Percentiles rank a stretch among this genome's conserved stretches.
These are phyloP conservation scores for Paracentrotus lividus DNA, from an alignment of 53 echinoderm and acorn worm species.

Conservation along the genomic window DNA sequence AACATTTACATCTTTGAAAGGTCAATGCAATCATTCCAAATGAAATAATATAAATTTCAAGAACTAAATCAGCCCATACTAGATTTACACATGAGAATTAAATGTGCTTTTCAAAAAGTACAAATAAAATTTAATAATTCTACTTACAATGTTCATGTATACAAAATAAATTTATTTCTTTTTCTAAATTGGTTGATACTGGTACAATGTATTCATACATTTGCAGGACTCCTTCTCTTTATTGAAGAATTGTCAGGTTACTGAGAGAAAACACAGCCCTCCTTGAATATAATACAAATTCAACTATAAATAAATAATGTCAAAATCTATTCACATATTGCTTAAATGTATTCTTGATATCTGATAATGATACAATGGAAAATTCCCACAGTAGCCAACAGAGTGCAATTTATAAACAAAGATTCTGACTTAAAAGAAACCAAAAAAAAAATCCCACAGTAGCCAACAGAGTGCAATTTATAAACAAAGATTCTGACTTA, in stretches of 20 bases:
- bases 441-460: not conserved
- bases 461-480: not conserved
- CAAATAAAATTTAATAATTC: not conserved
- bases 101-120: too few species aligned
- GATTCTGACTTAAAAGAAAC: too few species aligned
- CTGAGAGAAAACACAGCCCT: not conserved
- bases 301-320: slow-evolving; percentile 8
- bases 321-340: slow-evolving; percentile 8
- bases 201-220: not conserved
- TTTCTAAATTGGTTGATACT: not conserved
- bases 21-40: too few species aligned
- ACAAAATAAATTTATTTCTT: not conserved
- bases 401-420: too few species aligned
- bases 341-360: not conserved
- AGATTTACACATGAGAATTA: not conserved
- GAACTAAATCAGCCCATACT: not conserved
- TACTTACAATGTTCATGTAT: not conserved
- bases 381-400: not conserved
- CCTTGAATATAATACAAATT: not conserved
- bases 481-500: too few species aligned
- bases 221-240: too few species aligned
- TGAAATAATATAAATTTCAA: too few species aligned
- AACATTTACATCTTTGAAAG: too few species aligned
- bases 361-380: not conserved
- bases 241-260: not conserved